These are phyloP conservation scores for Raja brachyura DNA, from an alignment of 2,113 vertebrate genomes.

Conservation along the genomic window DNA sequence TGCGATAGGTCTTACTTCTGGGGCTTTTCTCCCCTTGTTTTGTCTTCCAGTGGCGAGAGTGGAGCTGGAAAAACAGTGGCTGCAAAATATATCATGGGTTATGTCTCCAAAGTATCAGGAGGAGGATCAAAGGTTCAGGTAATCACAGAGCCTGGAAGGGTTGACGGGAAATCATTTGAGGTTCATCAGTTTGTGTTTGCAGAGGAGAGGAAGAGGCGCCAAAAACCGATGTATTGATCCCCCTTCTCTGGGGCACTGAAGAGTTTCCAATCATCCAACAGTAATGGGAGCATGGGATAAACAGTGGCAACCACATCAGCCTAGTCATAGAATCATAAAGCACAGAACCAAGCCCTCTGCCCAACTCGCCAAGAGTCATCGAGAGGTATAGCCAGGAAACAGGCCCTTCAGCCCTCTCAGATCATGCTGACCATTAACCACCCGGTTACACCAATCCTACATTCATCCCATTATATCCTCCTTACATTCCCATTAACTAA, in stretches of 20 bases:
- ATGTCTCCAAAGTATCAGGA: constrained; percentile 95
- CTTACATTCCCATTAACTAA: too few species aligned
- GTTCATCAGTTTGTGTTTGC: neutral
- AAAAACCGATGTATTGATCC: too few species aligned
- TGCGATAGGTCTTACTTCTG: neutral
- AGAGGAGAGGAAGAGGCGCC: neutral
- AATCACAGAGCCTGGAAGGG: neutral
- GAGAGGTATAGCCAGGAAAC: too few species aligned
- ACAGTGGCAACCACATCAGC: neutral
- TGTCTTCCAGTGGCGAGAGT: constrained; percentile 74
- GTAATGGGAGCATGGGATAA: neutral
- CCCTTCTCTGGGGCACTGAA: neutral
- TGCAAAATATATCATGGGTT: constrained; percentile 97
- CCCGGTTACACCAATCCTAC: too few species aligned
- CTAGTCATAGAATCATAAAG: too few species aligned
- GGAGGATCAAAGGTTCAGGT: constrained; percentile 95
- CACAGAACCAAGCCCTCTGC: too few species aligned
- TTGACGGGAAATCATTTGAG: neutral
- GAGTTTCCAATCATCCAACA: neutral
- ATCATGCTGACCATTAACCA: too few species aligned
- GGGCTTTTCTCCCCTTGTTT: neutral
- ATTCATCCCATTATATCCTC: too few species aligned
- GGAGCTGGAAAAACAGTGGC: constrained; percentile 95
- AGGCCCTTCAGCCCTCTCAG: too few species aligned
- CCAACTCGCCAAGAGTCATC: too few species aligned